Evolutionary conservation across 92 coral and sea anemone species (phyloP), one percentile per base, ranked within the genome.

Genomic region (Nematostella vectensis): DNA sequence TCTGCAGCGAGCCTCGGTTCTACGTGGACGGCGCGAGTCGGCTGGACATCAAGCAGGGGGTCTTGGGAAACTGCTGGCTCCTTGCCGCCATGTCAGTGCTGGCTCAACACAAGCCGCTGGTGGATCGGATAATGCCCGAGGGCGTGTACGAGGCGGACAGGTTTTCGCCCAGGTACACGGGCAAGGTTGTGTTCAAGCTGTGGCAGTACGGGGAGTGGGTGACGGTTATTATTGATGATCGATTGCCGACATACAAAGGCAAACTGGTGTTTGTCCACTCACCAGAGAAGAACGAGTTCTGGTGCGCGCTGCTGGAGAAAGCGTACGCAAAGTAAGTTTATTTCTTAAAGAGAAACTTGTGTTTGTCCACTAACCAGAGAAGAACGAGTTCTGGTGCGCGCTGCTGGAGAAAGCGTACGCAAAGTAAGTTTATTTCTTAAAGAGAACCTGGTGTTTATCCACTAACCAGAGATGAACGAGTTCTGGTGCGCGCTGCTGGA

Each of bases 31-130:
- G 83, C 13, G 94, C 94, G 25, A 62, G 80, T 23, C 79, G 94
- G 16, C 81, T 84, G 36, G 94, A 84, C 61, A 82, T 84, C 59
- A 70, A 82, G 17, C 94, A 84, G 47, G 94, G 94, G 22, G 63
- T 72, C 57, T 54, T 84, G 50, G 94, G 94, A 26, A 87, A 84
- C 58, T 84, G 94, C 48, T 84, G 94, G 94, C 66, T 84, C 21
- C 31, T 84, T 12, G 94, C 94, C 3, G 94, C 88, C 3, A 62
- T 84, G 49, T 63, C 94, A 0, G 59, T 77, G 3, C 60, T 84
- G 43, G 75, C 83, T 3, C 70, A 61, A 42, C 58, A 69, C 29
- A 23, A 49, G 11, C 3, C 20, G 2, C 63, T 84, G 57, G 60
- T 84, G 44, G 16, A 62, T 1, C 47, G 29, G 42, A 83, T 84